Percentiles rank a stretch among this genome's conserved stretches.
Conservation (phyloP, 2,888 invertebrate genomes). For the Ellobium chinense region DNA sequence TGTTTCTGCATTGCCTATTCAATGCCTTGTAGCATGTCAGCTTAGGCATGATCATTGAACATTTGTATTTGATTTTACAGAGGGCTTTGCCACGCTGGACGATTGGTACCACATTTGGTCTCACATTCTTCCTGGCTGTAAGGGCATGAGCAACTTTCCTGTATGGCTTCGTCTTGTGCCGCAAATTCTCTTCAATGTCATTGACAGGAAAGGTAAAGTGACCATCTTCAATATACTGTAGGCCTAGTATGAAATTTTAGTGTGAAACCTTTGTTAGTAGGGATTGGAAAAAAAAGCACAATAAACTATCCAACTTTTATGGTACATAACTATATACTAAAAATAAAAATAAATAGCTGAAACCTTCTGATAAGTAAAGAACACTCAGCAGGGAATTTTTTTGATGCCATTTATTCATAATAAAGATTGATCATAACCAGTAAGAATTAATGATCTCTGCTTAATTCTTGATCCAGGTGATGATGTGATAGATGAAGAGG, state of each 20-base stretch:
- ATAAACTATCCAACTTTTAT: no score
- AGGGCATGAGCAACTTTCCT: constrained; percentile 63
- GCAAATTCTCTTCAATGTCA: constrained; percentile 61
- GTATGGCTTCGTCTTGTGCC: constrained; percentile 67
- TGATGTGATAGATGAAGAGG: background rate
- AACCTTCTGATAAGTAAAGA: background rate
- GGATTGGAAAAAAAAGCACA: no score
- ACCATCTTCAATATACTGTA: no score
- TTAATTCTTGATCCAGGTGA: background rate
- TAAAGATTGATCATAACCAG: background rate
- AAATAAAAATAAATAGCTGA: background rate
- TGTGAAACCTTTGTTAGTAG: no score
- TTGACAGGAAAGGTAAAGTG: constrained; percentile 63
- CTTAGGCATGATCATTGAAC: no score
- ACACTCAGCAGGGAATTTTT: background rate
- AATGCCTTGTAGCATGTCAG: no score
- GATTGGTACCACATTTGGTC: constrained; percentile 64
- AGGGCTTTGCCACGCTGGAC: constrained; percentile 46
- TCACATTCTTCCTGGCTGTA: constrained; percentile 59
- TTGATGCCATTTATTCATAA: background rate
- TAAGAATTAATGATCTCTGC: background rate
- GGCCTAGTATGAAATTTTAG: no score
- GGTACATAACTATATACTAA: no score
- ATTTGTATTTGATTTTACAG: background rate
- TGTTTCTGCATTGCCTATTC: no score